Conservation (phyloP, 2,113 vertebrate species). For the Cryptotis parvus region DNA sequence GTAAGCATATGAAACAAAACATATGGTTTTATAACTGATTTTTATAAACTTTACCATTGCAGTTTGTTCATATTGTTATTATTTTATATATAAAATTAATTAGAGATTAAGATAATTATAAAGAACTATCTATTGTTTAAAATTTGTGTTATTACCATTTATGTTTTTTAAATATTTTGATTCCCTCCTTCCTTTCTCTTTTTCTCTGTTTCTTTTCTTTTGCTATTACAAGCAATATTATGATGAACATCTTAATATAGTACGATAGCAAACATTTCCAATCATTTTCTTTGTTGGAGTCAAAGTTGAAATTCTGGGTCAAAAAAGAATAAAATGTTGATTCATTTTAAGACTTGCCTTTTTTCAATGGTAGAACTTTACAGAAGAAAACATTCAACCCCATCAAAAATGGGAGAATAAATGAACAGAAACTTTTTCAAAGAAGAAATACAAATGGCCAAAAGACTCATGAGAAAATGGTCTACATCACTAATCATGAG, state of each 20-base stretch:
- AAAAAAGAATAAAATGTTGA: conserved; percentile 35
- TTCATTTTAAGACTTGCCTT: conserved; percentile 51
- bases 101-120: conserved; percentile 2
- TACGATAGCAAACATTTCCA: conserved; percentile 14
- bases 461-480: too few relatives aligned
- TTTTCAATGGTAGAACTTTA: too few relatives aligned
- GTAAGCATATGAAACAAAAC: background rate
- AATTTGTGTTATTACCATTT: background rate
- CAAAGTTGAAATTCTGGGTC: conserved; percentile 29
- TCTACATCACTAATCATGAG: too few relatives aligned
- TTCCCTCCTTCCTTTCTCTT: background rate
- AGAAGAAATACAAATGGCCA: too few relatives aligned
- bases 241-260: background rate
- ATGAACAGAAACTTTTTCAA: too few relatives aligned
- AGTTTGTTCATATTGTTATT: background rate
- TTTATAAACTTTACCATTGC: background rate
- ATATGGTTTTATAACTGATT: background rate
- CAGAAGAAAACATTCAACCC: too few relatives aligned
- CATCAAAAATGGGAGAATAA: too few relatives aligned
- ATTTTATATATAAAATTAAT: background rate
- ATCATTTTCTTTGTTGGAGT: conserved; percentile 36
- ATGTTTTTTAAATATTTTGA: background rate
- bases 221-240: background rate
- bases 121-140: background rate
- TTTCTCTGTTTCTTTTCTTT: background rate